Base-by-base conservation (phyloP, 53 echinoderm and acorn worm species). In the Henricia sp. region DNA sequence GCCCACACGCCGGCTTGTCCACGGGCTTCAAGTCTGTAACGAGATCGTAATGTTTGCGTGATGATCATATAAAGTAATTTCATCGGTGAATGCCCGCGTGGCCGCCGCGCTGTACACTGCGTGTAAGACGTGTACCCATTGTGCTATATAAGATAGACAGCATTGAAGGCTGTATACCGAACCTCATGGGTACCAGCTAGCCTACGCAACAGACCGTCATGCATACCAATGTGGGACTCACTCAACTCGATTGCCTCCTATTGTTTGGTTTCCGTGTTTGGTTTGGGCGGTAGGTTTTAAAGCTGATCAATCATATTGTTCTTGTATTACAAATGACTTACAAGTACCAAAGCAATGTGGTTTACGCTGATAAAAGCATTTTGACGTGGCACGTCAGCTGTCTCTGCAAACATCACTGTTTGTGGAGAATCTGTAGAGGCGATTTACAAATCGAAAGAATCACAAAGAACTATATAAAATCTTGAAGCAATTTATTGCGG, bases 81-180 rank as follows among this genome's bases (percentile, higher is more conserved):
- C 64, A 80, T 80, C 66, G 67, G 76, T 86, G 86, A 85, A 86
- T 86, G 86, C 52, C 86, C 86, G 86, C 62, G 66, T 75, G 86
- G 86, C 74, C 76, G 83, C 83, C 46, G 44, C 34, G 26, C 34
- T 37, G 27, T 64, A 53, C 65, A 32, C 64, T 44, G 71, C 44
- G 34, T 19, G 16, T 27, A 17, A n/a, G n/a, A n/a, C n/a, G n/a
- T n/a, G n/a, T n/a, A n/a, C n/a, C n/a, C 32, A 37, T 28, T 16
- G 65, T 36, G 82, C 65, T 82, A 82, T 82, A 69, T 68, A 40
- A 28, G 21, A 52, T 68, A 70, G 69, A 70, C 60, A 68, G 68
- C 80, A 80, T 32, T 14, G 63, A 62, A 8, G 29, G 23, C 30
- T 40, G 28, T 46, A 35, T 33, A 21, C 73, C 37, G n/a, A 37